Base-by-base conservation (phyloP, 2,797 vertebrate species). In the Peromyscus attwateri region DNA sequence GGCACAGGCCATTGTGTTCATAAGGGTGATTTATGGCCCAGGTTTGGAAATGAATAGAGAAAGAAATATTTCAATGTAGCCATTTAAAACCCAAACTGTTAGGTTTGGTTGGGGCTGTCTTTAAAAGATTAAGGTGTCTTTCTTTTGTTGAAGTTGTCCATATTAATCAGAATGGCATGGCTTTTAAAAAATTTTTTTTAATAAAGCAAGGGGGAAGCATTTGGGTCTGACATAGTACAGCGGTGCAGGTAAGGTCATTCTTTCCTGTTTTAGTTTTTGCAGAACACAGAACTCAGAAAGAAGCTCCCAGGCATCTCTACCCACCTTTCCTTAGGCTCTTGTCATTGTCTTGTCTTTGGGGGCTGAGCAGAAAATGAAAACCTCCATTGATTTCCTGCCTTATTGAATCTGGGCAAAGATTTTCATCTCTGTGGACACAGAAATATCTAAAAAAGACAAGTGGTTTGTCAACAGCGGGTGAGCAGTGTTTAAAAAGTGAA, bases 351-450 rank as follows among this genome's bases (percentile, higher is more conserved):
- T 37, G 96, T 96, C 97, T 98, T 96, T 96, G 88, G 95, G 49
- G 93, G 73, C 95, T 98, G 96, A 98, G 93, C 89, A 94, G 97
- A 96, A 96, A 96, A 98, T 98, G 97, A 98, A 98, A 97, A 98
- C 93, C 64, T 96, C 98, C 89, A 98, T 98, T 98, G 98, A 98
- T 98, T 98, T 98, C 95, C 96, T 98, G 95, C 96, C 95, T 96
- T 94, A 96, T 95, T 91, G 97, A 97, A 98, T 97, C 87, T 90
- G 46, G 88, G 94, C 85, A 93, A 96, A 93, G 95, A 84, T 94
- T 96, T 96, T 97, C 76, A 92, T 96, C 90, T 97, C 89, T 89
- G 17, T 57, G 92, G 79, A 94, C 75, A 85, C 37, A 85, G 79
- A 90, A 97, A 84, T 93, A 77, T 75, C 79, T 90, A 89, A 60